Base-by-base conservation (phyloP, 1,140 invertebrate species). In the Epicauta chinensis region DNA sequence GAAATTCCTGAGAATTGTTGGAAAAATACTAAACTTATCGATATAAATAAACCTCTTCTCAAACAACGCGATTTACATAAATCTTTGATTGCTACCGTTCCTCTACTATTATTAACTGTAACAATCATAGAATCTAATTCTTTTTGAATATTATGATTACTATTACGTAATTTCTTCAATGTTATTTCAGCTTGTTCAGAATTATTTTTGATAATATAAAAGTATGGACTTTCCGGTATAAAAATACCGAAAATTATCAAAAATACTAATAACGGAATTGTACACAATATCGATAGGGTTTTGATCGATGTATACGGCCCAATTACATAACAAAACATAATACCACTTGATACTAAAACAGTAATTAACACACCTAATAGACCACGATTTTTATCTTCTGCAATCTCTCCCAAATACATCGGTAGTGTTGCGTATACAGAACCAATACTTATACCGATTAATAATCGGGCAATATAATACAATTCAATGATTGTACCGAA, bases 1-100 rank as follows among this genome's bases (percentile, higher is more conserved):
- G 88, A 90, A 60, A 87, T 87, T 14, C 89, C 89, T 2, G 81
- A 84, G 9, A 90, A 71, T 67, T 88, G 85, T 61, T 87, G 85
- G 66, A 86, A 82, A 35, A 77, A 66, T 37, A 30, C 4, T 30
- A 30, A 10, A 30, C n/a, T n/a, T n/a, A n/a, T n/a, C n/a, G n/a
- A n/a, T n/a, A n/a, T n/a, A n/a, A n/a, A n/a, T n/a, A n/a, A n/a
- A n/a, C n/a, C n/a, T n/a, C n/a, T n/a, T n/a, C n/a, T n/a, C n/a
- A n/a, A n/a, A n/a, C n/a, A n/a, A n/a, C n/a, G n/a, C n/a, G n/a
- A n/a, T n/a, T n/a, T n/a, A n/a, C n/a, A n/a, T n/a, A n/a, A n/a
- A n/a, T n/a, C n/a, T n/a, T n/a, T n/a, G n/a, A n/a, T n/a, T n/a
- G n/a, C n/a, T n/a, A n/a, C n/a, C n/a, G n/a, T 29, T 36, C 51